phyloP scores from a whole-genome alignment of 1,140 invertebrate species.

The Drosophila tani region DNA sequence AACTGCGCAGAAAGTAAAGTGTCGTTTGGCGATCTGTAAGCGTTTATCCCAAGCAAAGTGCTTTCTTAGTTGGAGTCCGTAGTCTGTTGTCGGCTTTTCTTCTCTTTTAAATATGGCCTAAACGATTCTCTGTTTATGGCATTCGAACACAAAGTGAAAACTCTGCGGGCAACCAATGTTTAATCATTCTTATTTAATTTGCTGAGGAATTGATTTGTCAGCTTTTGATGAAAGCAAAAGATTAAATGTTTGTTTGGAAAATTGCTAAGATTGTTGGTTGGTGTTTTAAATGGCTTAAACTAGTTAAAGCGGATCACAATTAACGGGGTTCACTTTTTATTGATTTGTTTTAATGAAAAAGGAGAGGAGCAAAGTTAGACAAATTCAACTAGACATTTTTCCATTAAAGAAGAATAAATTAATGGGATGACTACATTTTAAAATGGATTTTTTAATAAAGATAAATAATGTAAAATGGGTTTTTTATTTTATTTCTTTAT shows the following conservation, averaged over 20 bases:
- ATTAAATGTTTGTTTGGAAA: constrained; percentile 16
- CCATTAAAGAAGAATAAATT: neutral
- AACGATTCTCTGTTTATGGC: constrained; percentile 46
- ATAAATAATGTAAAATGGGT: too few species aligned
- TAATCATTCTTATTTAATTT: constrained; percentile 47
- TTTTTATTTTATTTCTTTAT: neutral
- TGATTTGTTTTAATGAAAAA: constrained; percentile 1
- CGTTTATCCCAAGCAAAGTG: constrained; percentile 49
- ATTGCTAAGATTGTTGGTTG: constrained; percentile 20
- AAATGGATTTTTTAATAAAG: too few species aligned
- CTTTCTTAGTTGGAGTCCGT: constrained; percentile 31
- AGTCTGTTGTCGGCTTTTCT: constrained; percentile 13
- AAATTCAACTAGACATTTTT: neutral
- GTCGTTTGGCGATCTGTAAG: constrained; percentile 63
- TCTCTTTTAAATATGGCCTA: constrained; percentile 56
- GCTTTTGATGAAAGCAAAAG: constrained; percentile 22
- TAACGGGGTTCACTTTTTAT: constrained; percentile 11
- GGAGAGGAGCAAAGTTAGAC: neutral
- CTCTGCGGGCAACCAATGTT: constrained; percentile 1
- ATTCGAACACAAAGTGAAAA: constrained; percentile 42
- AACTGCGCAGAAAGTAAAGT: constrained; percentile 67
- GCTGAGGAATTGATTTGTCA: constrained; percentile 43
- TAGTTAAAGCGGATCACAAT: constrained; percentile 28
- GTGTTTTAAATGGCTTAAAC: constrained; percentile 36
- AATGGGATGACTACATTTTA: too few species aligned